phyloP scores from a whole-genome alignment of 2,888 invertebrate species.

The Idaea aversata region DNA sequence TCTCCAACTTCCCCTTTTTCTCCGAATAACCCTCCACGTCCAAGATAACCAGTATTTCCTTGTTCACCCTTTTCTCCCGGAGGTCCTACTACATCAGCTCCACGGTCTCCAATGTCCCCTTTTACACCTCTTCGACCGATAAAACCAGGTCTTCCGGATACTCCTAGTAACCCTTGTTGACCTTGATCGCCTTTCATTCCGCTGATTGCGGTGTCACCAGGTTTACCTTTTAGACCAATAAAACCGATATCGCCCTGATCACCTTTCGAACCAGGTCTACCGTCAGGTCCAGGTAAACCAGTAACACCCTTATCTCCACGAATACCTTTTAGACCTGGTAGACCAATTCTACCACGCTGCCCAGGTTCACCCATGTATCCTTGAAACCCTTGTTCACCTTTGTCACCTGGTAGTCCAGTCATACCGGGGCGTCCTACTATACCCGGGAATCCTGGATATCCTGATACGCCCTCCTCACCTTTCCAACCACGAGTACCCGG shows the following conservation, averaged over 20 bases:
- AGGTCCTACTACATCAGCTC: conserved; percentile 68
- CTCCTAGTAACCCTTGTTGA: conserved; percentile 74
- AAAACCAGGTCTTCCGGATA: conserved; percentile 62
- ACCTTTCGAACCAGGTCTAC: conserved; percentile 67
- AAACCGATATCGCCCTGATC: conserved; percentile 75
- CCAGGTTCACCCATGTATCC: conserved; percentile 71
- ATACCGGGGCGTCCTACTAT: conserved; percentile 47
- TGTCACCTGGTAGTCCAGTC: conserved; percentile 81
- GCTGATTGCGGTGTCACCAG: conserved; percentile 82
- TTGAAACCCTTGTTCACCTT: conserved; percentile 88
- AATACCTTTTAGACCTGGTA: conserved; percentile 47
- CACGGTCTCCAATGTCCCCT: conserved; percentile 81
- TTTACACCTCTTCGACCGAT: conserved; percentile 68
- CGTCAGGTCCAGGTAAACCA: conserved; percentile 49
- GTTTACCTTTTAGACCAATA: conserved; percentile 76
- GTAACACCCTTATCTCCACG: conserved; percentile 43
- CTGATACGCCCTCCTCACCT: conserved; percentile 63
- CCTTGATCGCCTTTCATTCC: conserved; percentile 82
- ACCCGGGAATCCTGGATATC: conserved; percentile 71
- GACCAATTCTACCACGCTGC: conserved; percentile 49
- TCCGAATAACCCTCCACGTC: conserved; percentile 73
- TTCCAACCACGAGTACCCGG: conserved; percentile 55
- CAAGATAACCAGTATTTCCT: conserved; percentile 81
- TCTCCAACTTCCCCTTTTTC: conserved; percentile 79
- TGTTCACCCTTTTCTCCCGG: conserved; percentile 81